Base-by-base conservation (phyloP, 2,797 vertebrate species). In the Notolepis coatsorum region DNA sequence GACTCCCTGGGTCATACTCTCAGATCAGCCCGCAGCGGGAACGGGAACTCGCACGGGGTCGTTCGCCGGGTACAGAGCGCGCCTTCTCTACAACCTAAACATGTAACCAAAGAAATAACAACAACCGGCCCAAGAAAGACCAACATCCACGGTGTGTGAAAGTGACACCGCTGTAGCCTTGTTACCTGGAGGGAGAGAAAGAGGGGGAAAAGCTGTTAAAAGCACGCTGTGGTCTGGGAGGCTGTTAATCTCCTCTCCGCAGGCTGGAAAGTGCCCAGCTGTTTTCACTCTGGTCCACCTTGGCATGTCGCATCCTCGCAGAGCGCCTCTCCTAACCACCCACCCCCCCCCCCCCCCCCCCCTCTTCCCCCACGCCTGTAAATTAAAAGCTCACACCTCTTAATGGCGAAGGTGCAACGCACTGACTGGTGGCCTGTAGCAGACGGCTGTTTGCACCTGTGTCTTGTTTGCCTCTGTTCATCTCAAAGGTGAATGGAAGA, bases 321-420 rank as follows among this genome's bases (percentile, higher is more conserved):
- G 18, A 47, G 55, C 63, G 61, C 73, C 74, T 72, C 74, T 72
- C 28, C n/a, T n/a, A n/a, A n/a, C n/a, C n/a, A n/a, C n/a, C n/a
- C n/a, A n/a, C n/a, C n/a, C n/a, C n/a, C n/a, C n/a, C n/a, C n/a
- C n/a, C n/a, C n/a, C n/a, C n/a, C n/a, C n/a, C n/a, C n/a, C n/a
- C n/a, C n/a, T n/a, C n/a, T n/a, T n/a, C n/a, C n/a, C n/a, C n/a
- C n/a, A n/a, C n/a, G n/a, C n/a, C 71, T 15, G 42, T 79, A 87
- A 90, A 91, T 91, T 86, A 91, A 88, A 91, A 84, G 84, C 82
- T 86, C 86, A 86, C 86, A 90, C 88, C 88, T 89, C 76, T 84
- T 89, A 88, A 84, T 84, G 77, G 81, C 70, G 76, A 79, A 79
- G 68, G 75, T 74, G 77, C 69, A 83, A 70, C 63, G 3, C 63